Base-by-base conservation (phyloP, 30 jellyfish, hydroid and myxozoan species). In the Mastigias papua region DNA sequence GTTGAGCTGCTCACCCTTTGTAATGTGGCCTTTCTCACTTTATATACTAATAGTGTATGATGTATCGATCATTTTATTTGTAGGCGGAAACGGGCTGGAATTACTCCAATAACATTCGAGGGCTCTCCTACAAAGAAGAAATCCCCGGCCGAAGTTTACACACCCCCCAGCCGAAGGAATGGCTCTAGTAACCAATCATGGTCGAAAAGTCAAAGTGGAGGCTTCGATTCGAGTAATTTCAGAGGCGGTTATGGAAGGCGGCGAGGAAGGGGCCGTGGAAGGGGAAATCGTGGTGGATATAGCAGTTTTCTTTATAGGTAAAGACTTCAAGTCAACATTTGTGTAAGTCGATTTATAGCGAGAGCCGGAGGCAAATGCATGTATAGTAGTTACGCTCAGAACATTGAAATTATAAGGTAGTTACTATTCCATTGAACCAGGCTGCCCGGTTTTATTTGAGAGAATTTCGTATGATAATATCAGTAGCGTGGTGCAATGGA, bases 81-180 rank as follows among this genome's bases (percentile, higher is more conserved):
- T 75, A 89, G 97, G 71, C 92, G 99, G 26, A 95, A 95, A 67
- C 86, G 99, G 16, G 99, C 99, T 29, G 99, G 99, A 26, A 95
- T 95, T 35, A 95, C 99, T 30, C 99, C 99, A 0, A 87, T 95
- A 1, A 87, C 97, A n/a, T 90, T 95, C 69, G 97, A 89, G 26
- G 90, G 89, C 50, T 78, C 96, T 1, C 89, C 99, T 22, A 27
- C 97, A 10, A 81, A 86, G 85, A 88, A 86, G 84, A 77, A 63
- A 63, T 29, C 62, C 28, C 80, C 61, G 35, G 85, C 90, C 25
- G 87, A 73, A 42, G 85, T 95, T 31, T 95, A 95, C 69, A 50
- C 91, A 26, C 86, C 96, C 37, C 99, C 99, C 0, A 82, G 92
- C 37, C 76, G 94, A 21, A 82, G 98, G 26, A 90, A 95, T 61